These are phyloP conservation scores for Penaeus vannamei DNA, from an alignment of 1,140 invertebrate genomes.

Conservation along the genomic window DNA sequence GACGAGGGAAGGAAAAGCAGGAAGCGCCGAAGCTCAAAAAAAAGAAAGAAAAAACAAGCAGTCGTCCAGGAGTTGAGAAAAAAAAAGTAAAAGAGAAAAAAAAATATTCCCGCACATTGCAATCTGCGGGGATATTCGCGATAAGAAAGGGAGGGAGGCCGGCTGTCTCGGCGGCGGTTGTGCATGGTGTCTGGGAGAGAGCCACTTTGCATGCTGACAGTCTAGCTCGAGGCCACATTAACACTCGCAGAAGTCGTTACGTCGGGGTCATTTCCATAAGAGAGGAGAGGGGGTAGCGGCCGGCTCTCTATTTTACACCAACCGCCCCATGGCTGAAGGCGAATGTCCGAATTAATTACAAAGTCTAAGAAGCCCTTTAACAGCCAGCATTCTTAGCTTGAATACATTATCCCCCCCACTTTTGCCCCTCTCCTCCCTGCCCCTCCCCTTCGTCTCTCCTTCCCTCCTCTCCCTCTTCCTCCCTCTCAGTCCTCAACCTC, in stretches of 20 bases:
- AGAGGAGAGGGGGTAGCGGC: conserved; percentile 62
- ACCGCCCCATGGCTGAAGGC: conserved; percentile 53
- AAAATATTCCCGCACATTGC: no score
- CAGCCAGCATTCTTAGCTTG: conserved; percentile 60
- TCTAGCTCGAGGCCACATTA: conserved; percentile 59
- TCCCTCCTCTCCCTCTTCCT: conserved; percentile 34
- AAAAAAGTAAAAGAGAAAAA: no score
- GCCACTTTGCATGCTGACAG: conserved; percentile 62
- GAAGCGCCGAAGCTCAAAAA: not conserved
- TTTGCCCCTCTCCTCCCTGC: conserved; percentile 19
- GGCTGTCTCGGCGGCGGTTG: not conserved
- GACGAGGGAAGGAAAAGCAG: not conserved
- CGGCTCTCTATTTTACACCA: conserved; percentile 64
- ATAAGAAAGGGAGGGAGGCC: not conserved
- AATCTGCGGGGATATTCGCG: no score
- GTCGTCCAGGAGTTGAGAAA: not conserved
- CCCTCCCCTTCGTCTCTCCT: conserved; percentile 2
- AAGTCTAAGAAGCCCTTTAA: conserved; percentile 64
- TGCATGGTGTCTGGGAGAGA: not conserved
- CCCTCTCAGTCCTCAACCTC: not conserved
- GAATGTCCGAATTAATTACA: conserved; percentile 63
- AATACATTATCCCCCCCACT: conserved; percentile 51
- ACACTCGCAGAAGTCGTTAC: conserved; percentile 56
- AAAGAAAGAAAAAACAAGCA: not conserved
- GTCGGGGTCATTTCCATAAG: conserved; percentile 60